Conservation (phyloP, 2,113 vertebrate species). For the Halichoeres trimaculatus region DNA sequence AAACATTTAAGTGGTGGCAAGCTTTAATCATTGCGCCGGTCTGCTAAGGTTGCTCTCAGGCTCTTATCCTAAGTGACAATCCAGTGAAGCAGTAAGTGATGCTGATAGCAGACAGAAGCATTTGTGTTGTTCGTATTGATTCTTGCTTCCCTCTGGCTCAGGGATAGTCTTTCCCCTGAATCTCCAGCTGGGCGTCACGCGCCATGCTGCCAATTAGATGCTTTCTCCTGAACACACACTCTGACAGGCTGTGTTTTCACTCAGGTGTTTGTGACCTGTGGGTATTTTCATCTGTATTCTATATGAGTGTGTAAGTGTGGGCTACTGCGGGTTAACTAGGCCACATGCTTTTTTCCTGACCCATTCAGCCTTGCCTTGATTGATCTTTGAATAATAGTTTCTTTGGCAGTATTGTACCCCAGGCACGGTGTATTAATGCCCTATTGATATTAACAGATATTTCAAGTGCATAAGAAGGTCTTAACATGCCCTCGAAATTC, state of each 20-base stretch:
- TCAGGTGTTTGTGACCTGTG: constrained; percentile 10
- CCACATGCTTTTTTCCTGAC: constrained; percentile 8
- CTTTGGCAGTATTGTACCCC: constrained; percentile 19
- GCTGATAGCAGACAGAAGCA: constrained; percentile 39
- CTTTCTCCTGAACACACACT: constrained; percentile 13
- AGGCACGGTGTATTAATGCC: neutral
- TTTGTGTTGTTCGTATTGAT: constrained; percentile 64
- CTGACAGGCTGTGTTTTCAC: constrained; percentile 31
- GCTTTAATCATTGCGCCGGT: constrained; percentile 8
- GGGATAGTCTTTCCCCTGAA: constrained; percentile 43
- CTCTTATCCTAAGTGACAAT: constrained; percentile 36
- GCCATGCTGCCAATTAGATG: constrained; percentile 61
- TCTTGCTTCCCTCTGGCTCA: constrained; percentile 45
- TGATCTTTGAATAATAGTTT: constrained; percentile 28
- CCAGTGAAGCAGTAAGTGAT: constrained; percentile 54
- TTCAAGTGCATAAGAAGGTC: neutral
- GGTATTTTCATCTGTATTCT: constrained; percentile 23
- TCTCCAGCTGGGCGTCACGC: constrained; percentile 55
- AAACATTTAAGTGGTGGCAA: constrained; percentile 12
- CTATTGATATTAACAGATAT: neutral
- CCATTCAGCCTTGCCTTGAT: neutral
- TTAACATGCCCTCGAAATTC: neutral
- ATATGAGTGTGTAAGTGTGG: neutral
- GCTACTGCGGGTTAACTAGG: constrained; percentile 1
- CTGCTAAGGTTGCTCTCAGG: constrained; percentile 2